phyloP scores from a whole-genome alignment of 2,797 vertebrate species.

The Phrynocephalus guinanensis region DNA sequence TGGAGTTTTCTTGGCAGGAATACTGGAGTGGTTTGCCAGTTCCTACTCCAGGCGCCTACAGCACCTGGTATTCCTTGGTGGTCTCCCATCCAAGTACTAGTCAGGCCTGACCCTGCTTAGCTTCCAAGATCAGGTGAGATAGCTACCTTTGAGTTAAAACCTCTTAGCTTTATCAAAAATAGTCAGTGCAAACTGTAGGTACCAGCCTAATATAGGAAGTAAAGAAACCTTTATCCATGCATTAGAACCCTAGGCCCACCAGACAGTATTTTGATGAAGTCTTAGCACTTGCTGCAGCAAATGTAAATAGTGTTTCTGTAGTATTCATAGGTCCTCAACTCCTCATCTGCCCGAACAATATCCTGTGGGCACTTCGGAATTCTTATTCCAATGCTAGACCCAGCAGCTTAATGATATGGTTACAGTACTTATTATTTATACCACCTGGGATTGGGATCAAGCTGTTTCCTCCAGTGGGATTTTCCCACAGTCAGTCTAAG shows the following conservation, averaged over 20 bases:
- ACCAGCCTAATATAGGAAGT: neutral
- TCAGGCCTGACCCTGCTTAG: too few species aligned
- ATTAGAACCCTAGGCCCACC: neutral
- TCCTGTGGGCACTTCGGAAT: constrained; percentile 9
- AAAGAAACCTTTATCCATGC: neutral
- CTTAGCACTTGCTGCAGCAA: neutral
- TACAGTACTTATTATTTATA: constrained; percentile 12
- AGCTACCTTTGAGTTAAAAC: neutral
- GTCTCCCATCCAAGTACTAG: too few species aligned
- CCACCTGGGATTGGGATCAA: constrained; percentile 11
- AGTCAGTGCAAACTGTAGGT: neutral
- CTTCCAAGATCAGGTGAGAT: too few species aligned
- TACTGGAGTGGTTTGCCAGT: too few species aligned
- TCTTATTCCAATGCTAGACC: neutral
- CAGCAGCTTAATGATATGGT: constrained; percentile 16
- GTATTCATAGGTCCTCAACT: neutral
- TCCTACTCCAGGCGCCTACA: too few species aligned
- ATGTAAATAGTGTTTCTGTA: constrained; percentile 16
- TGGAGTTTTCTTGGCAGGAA: too few species aligned
- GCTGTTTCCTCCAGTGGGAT: constrained; percentile 16
- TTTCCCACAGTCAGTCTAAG: neutral
- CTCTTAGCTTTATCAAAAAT: neutral
- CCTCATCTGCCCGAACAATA: constrained; percentile 11
- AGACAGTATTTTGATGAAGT: neutral
- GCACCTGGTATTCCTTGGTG: too few species aligned